Base-by-base conservation (phyloP, 1,140 invertebrate species). In the Epicauta chinensis region DNA sequence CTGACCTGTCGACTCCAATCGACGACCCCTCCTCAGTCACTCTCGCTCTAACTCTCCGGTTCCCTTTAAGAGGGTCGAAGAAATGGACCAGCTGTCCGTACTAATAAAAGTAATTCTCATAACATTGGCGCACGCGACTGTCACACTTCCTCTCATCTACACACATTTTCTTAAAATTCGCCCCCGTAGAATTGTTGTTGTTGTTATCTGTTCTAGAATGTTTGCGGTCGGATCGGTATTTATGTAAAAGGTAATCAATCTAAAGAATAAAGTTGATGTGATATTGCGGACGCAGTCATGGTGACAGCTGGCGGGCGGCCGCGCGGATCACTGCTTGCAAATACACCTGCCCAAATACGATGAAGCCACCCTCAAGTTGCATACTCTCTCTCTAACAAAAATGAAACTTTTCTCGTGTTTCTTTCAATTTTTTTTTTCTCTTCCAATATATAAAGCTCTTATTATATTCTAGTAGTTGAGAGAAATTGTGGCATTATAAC, bases 341-440 rank as follows among this genome's bases (percentile, higher is more conserved):
- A 61, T 61, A 61, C 59, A 61, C 59, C 59, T 61, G 59, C 59
- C 37, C 56, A 61, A 61, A 61, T 53, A 61, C 4, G 23, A 23
- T 51, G 48, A 56, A 45, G 29, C 35, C 42, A 42, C 47, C 52
- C 37, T 36, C 34, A 38, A 32, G 42, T 48, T 35, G 4, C 23
- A 23, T 23, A 23, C 4, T 5, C 7, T 5, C 23, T 23, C 23
- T 23, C 23, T 5, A 5, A 5, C 23, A 23, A 23, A 7, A 5
- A 5, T 0, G 23, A 1, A 23, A 23, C 4, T 2, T 23, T 23
- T 23, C 23, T 7, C 7, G 4, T 7, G 4, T 23, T 7, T 23
- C 23, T 23, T 7, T n/a, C n/a, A 0, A 23, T 23, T n/a, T n/a
- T n/a, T 7, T 23, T 23, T 7, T 23, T 23, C 23, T 23, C 23